These are phyloP conservation scores for Raja brachyura DNA, from an alignment of 2,113 vertebrate species.

Conservation along the genomic window DNA sequence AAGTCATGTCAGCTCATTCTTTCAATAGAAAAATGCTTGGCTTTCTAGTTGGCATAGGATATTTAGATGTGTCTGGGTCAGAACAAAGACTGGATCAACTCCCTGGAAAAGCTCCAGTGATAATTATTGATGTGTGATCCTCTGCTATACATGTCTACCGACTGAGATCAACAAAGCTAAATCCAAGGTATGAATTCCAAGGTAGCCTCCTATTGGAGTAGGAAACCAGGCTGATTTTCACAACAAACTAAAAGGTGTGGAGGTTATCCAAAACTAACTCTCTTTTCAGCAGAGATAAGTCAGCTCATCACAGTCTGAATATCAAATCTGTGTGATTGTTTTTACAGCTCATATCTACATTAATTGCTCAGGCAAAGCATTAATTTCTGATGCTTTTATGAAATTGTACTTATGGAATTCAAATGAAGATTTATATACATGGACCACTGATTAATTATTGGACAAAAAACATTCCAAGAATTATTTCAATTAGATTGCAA, in stretches of 20 bases:
- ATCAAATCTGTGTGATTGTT: not conserved
- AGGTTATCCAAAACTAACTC: not conserved
- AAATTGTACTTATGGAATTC: not conserved
- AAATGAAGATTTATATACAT: not conserved
- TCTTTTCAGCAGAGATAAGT: not conserved
- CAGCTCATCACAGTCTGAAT: not conserved
- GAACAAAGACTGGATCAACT: not conserved
- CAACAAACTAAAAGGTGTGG: not conserved
- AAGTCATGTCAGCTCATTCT: not conserved
- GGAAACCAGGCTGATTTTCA: not conserved
- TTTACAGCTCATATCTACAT: not conserved
- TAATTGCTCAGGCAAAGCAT: not conserved
- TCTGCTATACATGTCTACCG: not conserved
- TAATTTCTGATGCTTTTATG: not conserved
- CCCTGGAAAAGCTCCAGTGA: not conserved
- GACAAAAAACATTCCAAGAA: not conserved
- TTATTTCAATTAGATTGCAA: not conserved
- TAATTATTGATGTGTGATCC: not conserved
- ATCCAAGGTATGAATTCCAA: not conserved
- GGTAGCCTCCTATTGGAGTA: not conserved
- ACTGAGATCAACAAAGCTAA: not conserved
- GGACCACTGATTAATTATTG: not conserved
- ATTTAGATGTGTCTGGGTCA: too few relatives aligned
- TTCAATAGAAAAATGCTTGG: not conserved
- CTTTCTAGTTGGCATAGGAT: not conserved